A percentile compares a stretch with the other conserved stretches of the same genome.
Evolutionary conservation across 2,113 vertebrate species (phyloP).

Genomic region (Australoheros scitulus): DNA sequence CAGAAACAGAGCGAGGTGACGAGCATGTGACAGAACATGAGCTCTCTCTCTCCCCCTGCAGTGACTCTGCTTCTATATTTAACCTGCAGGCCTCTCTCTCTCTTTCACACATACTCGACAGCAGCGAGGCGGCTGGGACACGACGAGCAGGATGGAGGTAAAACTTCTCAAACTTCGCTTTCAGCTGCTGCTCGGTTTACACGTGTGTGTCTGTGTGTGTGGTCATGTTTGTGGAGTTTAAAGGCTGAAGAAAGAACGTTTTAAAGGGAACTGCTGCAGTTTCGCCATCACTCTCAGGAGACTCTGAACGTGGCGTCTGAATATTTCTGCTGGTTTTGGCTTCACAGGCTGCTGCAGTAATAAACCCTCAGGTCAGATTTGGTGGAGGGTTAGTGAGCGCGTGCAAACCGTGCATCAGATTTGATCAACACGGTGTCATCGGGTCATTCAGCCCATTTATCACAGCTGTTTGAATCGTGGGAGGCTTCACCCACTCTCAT

Average conservation of each 20-base stretch:
- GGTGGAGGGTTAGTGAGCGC: too few species aligned
- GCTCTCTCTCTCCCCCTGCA: conserved; percentile 6
- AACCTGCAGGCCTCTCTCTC: conserved; percentile 45
- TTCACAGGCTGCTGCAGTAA: neutral
- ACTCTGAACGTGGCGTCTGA: neutral
- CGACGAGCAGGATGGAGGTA: conserved; percentile 71
- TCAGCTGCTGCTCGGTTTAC: neutral
- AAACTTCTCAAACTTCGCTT: conserved; percentile 35
- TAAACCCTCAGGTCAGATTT: neutral
- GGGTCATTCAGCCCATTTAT: neutral
- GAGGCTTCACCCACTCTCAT: neutral
- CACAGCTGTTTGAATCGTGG: neutral
- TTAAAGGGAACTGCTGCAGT: neutral
- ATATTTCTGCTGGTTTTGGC: neutral
- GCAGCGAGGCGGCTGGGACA: conserved; percentile 23
- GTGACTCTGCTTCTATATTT: conserved; percentile 61
- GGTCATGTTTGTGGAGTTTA: neutral
- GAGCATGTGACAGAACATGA: conserved; percentile 63
- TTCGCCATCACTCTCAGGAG: neutral
- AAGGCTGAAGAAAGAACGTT: neutral
- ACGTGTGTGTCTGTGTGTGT: neutral
- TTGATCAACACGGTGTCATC: neutral
- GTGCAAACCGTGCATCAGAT: neutral
- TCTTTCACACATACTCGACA: conserved; percentile 53
- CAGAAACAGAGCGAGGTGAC: neutral